Conservation (phyloP, 2,797 vertebrate genomes). For the Crocodylus rhombifer region DNA sequence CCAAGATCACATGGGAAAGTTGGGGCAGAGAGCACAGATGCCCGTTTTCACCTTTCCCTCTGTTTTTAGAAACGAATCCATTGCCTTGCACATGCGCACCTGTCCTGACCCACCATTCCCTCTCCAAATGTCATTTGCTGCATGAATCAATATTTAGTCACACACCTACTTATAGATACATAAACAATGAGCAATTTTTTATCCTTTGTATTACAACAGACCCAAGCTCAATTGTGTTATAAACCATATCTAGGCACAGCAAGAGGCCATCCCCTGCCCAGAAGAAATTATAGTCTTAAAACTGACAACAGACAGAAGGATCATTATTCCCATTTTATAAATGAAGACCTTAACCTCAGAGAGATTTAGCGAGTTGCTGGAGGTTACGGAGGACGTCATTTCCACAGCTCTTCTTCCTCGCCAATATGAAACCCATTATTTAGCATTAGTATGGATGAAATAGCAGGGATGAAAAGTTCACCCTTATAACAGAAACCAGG, state of each 20-base stretch:
- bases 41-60: no score
- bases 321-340: not conserved
- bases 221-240: not conserved
- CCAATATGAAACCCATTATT: no score
- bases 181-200: not conserved
- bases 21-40: no score
- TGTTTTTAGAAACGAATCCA: no score
- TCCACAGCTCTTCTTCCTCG: no score
- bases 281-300: not conserved
- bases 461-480: no score
- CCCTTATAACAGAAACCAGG: no score
- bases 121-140: not conserved
- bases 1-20: no score
- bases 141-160: not conserved
- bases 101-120: not conserved
- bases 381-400: no score
- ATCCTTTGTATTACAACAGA: not conserved
- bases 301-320: not conserved
- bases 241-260: not conserved
- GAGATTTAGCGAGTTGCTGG: no score
- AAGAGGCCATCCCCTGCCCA: not conserved
- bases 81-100: not conserved
- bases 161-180: not conserved
- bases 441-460: no score
- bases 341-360: not conserved